Base-by-base conservation (phyloP, 1,140 invertebrate species). In the Episyrphus balteatus region DNA sequence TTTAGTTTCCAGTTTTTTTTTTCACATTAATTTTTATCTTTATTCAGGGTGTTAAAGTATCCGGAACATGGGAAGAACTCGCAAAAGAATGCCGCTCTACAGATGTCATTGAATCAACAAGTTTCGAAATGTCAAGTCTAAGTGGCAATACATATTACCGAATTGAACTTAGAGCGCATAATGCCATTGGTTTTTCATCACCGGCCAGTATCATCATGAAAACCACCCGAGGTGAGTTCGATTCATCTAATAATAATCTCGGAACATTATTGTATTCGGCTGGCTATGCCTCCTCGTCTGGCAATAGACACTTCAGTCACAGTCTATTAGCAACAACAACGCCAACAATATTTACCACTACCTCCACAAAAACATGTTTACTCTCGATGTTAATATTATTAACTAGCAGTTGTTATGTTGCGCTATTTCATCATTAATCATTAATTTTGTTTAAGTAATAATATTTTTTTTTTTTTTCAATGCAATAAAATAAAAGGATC, bases 111-210 rank as follows among this genome's bases (percentile, higher is more conserved):
- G 73, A 79, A 53, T 78, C 77, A 37, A 80, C 80, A 15, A 76
- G 69, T 38, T 79, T 77, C 49, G 80, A 81, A 69, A 66, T 92
- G 49, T 74, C 74, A 39, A 61, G 77, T 10, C 73, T 95, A 1
- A 67, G 70, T 15, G 76, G 87, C 0, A 82, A 91, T 57, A 85
- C 84, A 1, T 80, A 76, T 47, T 94, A 95, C 72, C 78, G 76
- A 56, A 79, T 89, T 54, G 84, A 91, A 61, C 69, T 94, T 17
- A 75, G 78, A 57, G 91, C 91, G 12, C 85, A 87, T 57, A 95
- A 95, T 69, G 67, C 75, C 10, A 84, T 93, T 40, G 90, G 89
- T 39, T 83, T 71, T 63, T 89, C 88, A 52, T 68, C 76, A 37
- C 80, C 87, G 2, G 82, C 81, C 9, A 73, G 80, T 56, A 75